phyloP scores from a whole-genome alignment of 1,140 invertebrate species.

The Bombus confusus region DNA sequence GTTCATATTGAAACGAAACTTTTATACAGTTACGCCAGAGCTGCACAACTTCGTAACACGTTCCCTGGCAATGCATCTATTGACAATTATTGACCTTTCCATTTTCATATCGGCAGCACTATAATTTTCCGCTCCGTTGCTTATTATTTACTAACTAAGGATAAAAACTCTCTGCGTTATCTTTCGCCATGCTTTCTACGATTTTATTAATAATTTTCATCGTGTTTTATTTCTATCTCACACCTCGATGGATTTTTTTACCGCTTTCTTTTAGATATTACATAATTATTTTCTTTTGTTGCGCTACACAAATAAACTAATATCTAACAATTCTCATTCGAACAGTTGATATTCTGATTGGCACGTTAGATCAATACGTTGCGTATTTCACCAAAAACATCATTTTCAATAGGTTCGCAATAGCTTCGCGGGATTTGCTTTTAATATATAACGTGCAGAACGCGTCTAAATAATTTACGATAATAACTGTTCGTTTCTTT shows the following conservation, averaged over 20 bases:
- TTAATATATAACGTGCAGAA: background rate
- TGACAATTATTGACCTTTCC: background rate
- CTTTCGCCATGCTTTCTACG: too few species aligned
- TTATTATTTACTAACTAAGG: background rate
- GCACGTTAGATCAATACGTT: background rate
- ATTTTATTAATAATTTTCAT: too few species aligned
- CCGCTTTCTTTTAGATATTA: too few species aligned
- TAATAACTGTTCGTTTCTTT: slow-evolving; percentile 8
- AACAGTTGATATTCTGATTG: background rate
- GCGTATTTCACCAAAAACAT: background rate
- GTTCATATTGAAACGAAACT: background rate
- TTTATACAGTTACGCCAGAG: background rate
- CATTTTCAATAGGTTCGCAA: background rate
- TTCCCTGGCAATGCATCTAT: background rate
- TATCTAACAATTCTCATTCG: slow-evolving; percentile 4
- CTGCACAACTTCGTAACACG: background rate
- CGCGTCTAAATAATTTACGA: background rate
- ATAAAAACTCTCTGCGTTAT: background rate
- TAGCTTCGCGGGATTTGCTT: background rate
- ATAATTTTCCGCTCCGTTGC: background rate
- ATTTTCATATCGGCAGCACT: background rate
- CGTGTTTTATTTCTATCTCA: too few species aligned
- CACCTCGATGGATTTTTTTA: too few species aligned
- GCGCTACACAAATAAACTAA: background rate
- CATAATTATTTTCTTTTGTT: too few species aligned